Base-by-base conservation (phyloP, 2,888 invertebrate genomes). In the Drosophila mimetica region DNA sequence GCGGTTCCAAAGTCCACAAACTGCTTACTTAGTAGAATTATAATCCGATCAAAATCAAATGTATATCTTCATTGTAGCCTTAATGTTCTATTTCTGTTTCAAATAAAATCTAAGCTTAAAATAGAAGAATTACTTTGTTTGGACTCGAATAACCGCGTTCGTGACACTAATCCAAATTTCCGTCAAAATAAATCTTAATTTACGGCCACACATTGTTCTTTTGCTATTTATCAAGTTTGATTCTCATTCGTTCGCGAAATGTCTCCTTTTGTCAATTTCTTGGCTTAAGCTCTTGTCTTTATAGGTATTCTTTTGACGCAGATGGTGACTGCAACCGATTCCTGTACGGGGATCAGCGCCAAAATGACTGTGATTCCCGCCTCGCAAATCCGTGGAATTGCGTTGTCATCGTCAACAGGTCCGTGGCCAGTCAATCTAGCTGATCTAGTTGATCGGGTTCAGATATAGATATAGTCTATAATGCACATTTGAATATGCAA, bases 401-500 rank as follows among this genome's bases (percentile, higher is more conserved):
- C 58, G 16, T 25, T 41, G 47, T 48, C 53, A 64, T 28, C 16
- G 36, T 22, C 36, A 32, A 55, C 65, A 42, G 48, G 55, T 32
- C 30, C 30, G 32, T 32, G 18, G n/a, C 42, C 28, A 5, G 16
- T 22, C 16, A 16, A 44, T 16, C 28, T 44, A 44, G 44, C 44
- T 28, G 44, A 50, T 57, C 63, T 41, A 22, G 30, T 50, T 44
- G 20, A 37, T 52, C 52, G 42, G 25, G 16, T 18, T 22, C 25
- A 42, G 36, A 44, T 42, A 37, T 34, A 50, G 13, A 20, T 25
- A 11, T 28, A 18, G 18, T 11, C n/a, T n/a, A 44, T 39, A 32
- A 61, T 70, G 53, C 44, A 36, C 61, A 70, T 69, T 42, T 53
- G 28, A 28, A 11, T 59, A 41, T 66, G 39, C 20, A 30, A 66